phyloP scores from a whole-genome alignment of 1,140 invertebrate species.

The Archivesica marissinica region DNA sequence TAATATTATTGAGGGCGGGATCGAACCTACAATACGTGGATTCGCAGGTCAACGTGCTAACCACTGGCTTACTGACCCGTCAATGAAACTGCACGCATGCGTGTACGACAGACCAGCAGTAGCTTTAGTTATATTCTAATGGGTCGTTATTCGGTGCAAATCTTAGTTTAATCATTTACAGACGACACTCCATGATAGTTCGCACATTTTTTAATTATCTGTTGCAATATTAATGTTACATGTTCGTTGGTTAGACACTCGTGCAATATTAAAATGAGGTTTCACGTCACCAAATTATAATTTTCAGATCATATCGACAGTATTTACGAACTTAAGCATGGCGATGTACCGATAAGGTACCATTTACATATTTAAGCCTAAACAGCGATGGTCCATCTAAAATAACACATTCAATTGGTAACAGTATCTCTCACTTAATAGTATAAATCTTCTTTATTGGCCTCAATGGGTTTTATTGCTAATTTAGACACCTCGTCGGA shows the following conservation, averaged over 20 bases:
- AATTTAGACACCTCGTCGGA: conserved; percentile 51
- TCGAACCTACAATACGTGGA: too few relatives aligned
- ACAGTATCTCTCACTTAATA: conserved; percentile 35
- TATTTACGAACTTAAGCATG: conserved; percentile 43
- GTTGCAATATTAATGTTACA: neutral
- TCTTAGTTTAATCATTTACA: too few relatives aligned
- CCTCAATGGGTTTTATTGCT: conserved; percentile 43
- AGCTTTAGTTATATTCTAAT: too few relatives aligned
- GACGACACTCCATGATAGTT: too few relatives aligned
- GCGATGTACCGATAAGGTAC: conserved; percentile 15
- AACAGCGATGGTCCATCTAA: conserved; percentile 30
- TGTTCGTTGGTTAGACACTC: neutral
- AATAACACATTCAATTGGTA: conserved; percentile 56
- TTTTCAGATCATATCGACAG: conserved; percentile 29
- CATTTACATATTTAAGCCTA: conserved; percentile 61
- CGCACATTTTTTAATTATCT: conserved; percentile 10
- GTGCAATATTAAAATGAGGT: neutral
- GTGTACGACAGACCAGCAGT: too few relatives aligned
- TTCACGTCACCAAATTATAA: conserved; percentile 45
- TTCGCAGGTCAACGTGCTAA: too few relatives aligned
- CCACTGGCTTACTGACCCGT: too few relatives aligned
- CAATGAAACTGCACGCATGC: too few relatives aligned
- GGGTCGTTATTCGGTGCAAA: too few relatives aligned
- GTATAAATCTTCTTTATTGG: conserved; percentile 40
- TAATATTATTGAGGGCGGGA: too few relatives aligned